A percentile compares a stretch with the other conserved stretches of the same genome.
These are phyloP conservation scores for Thera obeliscata DNA, from an alignment of 2,888 invertebrate species.

Conservation along the genomic window DNA sequence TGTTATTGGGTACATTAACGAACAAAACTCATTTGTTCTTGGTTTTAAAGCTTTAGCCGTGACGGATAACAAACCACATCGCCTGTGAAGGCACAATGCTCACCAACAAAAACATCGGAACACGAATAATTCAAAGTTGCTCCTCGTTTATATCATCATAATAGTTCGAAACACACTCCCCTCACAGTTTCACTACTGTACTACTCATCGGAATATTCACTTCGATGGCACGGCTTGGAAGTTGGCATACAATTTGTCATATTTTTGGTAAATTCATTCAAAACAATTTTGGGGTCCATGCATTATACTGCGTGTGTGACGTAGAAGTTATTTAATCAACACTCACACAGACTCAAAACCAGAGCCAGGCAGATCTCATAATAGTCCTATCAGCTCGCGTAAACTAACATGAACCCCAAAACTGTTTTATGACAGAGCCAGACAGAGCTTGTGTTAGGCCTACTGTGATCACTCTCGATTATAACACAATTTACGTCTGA, in stretches of 20 bases:
- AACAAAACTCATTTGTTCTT: neutral
- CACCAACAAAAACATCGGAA: conserved; percentile 18
- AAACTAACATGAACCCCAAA: too few species aligned
- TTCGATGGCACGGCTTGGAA: neutral
- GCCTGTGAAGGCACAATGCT: neutral
- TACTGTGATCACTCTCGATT: too few species aligned
- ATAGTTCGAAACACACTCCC: conserved; percentile 9
- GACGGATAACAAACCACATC: conserved; percentile 8
- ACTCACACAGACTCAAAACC: too few species aligned
- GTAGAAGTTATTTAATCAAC: too few species aligned
- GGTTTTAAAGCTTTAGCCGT: neutral
- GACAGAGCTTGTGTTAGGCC: too few species aligned
- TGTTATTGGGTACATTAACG: neutral
- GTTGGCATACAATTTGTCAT: neutral
- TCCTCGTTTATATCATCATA: conserved; percentile 19
- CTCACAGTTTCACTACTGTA: neutral
- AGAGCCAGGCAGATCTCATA: too few species aligned
- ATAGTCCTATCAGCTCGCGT: too few species aligned
- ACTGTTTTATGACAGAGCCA: too few species aligned
- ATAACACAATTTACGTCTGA: too few species aligned
- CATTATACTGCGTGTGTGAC: too few species aligned
- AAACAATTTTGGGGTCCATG: too few species aligned
- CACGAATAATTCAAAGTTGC: conserved; percentile 23
- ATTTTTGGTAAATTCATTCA: too few species aligned
- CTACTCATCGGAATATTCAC: neutral